These are phyloP conservation scores for Ceriagrion tenellum DNA, from an alignment of 2,888 invertebrate genomes.

Conservation along the genomic window DNA sequence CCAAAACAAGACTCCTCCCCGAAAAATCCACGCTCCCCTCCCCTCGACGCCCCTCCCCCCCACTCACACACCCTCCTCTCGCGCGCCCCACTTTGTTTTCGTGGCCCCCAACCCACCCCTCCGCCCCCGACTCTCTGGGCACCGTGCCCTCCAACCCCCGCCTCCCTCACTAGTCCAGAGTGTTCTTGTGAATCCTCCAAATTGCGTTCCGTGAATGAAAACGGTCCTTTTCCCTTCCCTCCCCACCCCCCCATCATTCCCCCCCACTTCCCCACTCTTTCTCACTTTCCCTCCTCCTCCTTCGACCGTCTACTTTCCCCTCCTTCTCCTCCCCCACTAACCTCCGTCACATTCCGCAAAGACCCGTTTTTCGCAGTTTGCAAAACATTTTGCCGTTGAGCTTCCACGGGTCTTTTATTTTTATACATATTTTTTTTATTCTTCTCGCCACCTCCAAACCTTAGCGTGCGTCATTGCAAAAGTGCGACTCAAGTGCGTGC, in stretches of 20 bases:
- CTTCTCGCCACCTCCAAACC: too few species aligned
- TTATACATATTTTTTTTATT: too few species aligned
- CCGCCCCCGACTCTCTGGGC: background rate
- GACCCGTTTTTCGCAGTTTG: too few species aligned
- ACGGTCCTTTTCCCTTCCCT: background rate
- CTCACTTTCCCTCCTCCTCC: background rate
- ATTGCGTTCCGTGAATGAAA: slow-evolving; percentile 32
- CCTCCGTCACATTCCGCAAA: too few species aligned
- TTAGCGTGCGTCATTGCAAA: too few species aligned
- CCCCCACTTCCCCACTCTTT: background rate
- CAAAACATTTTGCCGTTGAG: too few species aligned
- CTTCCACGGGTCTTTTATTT: too few species aligned
- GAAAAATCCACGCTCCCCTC: background rate
- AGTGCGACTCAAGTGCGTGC: too few species aligned
- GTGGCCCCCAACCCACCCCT: background rate
- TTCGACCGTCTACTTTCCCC: background rate
- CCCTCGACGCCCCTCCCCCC: background rate
- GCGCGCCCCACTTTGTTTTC: background rate
- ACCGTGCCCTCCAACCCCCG: background rate
- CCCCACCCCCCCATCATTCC: background rate
- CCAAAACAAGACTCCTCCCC: background rate
- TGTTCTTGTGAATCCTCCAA: slow-evolving; percentile 2
- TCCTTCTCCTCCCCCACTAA: background rate
- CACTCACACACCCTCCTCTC: background rate
- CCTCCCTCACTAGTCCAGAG: background rate